Conservation (phyloP, 2,113 vertebrate species). For the Pluvianellus socialis region DNA sequence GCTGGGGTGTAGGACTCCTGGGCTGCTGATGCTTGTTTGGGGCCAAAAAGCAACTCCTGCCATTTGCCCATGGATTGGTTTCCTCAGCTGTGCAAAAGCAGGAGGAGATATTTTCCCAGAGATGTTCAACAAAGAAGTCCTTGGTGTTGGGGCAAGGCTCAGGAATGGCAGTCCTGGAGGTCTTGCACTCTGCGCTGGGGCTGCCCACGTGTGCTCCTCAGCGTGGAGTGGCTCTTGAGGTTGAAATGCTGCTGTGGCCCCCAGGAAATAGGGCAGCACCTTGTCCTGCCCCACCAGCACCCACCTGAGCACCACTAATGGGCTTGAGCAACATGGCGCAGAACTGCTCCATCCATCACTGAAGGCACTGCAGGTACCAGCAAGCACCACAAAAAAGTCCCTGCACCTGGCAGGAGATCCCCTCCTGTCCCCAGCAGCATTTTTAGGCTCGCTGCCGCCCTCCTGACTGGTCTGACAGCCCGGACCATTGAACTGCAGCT, state of each 20-base stretch:
- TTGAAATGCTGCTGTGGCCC: not conserved
- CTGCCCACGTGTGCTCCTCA: not conserved
- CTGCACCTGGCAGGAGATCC: not conserved
- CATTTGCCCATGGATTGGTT: not conserved
- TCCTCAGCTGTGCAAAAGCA: not conserved
- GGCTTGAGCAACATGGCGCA: accelerated
- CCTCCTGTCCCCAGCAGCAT: not conserved
- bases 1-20: not conserved
- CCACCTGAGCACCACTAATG: not conserved
- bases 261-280: not conserved
- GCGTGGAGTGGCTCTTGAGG: not conserved
- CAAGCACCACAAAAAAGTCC: not conserved
- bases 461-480: not conserved
- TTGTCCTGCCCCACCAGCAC: not conserved
- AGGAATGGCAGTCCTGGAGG: not conserved
- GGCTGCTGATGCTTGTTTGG: not conserved
- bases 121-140: not conserved
- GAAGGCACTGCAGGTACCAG: not conserved
- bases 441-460: accelerated
- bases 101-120: not conserved
- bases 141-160: not conserved
- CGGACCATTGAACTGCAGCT: not conserved
- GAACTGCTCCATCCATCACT: not conserved
- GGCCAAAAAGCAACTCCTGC: not conserved
- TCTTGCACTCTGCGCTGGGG: not conserved